These are phyloP conservation scores for Neodiprion lecontei DNA, from an alignment of 1,140 invertebrate genomes.

Conservation along the genomic window DNA sequence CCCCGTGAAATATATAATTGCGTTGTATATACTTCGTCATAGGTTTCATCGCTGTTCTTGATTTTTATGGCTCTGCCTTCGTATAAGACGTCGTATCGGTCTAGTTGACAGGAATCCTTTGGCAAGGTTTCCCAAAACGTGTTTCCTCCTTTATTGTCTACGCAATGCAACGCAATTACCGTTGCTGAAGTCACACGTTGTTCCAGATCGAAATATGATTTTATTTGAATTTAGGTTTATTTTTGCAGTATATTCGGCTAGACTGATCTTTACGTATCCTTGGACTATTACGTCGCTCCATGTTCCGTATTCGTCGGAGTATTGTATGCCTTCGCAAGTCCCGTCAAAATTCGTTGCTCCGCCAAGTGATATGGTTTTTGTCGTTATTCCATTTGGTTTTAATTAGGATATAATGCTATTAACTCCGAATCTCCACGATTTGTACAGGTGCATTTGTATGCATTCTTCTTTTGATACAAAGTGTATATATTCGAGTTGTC, in stretches of 20 bases:
- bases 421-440: too few relatives aligned
- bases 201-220: slow-evolving; percentile 21
- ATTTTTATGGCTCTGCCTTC: slow-evolving; percentile 16
- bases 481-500: background rate
- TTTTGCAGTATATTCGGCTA: slow-evolving; percentile 12
- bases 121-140: slow-evolving; percentile 28
- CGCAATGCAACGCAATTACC: background rate
- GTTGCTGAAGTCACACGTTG: background rate
- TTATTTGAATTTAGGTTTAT: slow-evolving; percentile 21
- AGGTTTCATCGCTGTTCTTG: background rate
- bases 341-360: too few relatives aligned
- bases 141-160: slow-evolving; percentile 22
- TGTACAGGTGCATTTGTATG: too few relatives aligned
- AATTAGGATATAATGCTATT: too few relatives aligned
- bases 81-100: slow-evolving; percentile 24
- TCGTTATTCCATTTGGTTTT: too few relatives aligned
- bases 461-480: background rate
- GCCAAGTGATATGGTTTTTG: too few relatives aligned
- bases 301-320: background rate
- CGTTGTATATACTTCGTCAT: slow-evolving; percentile 11
- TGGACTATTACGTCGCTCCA: background rate
- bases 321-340: too few relatives aligned
- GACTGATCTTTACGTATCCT: background rate
- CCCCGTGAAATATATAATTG: too few relatives aligned
- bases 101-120: slow-evolving; percentile 10